phyloP scores from a whole-genome alignment of 2,888 invertebrate genomes.

The Leptarthrus brevirostris region DNA sequence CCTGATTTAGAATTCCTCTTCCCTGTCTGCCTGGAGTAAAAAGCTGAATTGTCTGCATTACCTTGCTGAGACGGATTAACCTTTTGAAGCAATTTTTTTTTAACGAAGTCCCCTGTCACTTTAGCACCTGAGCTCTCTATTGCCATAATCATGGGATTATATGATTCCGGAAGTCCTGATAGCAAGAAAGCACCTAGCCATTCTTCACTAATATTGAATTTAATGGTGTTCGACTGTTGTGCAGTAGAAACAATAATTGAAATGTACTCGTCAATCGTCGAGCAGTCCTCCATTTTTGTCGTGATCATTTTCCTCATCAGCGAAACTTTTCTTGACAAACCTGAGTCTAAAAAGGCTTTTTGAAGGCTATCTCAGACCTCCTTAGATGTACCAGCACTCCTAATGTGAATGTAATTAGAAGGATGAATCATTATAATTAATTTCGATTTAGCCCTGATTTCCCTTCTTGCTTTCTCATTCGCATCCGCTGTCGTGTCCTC shows the following conservation, averaged over 20 bases:
- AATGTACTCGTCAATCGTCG: constrained; percentile 58
- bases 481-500: neutral
- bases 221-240: constrained; percentile 57
- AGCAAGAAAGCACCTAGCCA: constrained; percentile 59
- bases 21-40: neutral
- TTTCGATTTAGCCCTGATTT: constrained; percentile 44
- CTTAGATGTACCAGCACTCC: constrained; percentile 55
- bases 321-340: constrained; percentile 58
- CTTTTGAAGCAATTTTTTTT: neutral
- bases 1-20: neutral
- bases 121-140: neutral
- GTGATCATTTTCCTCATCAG: constrained; percentile 56
- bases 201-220: constrained; percentile 54
- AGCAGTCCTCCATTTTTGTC: constrained; percentile 53
- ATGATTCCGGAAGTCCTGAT: constrained; percentile 47
- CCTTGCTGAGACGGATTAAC: neutral
- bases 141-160: constrained; percentile 1
- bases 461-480: constrained; percentile 15
- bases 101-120: neutral
- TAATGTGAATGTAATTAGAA: constrained; percentile 58
- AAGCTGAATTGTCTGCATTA: neutral
- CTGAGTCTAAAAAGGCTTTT: constrained; percentile 58
- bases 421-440: constrained; percentile 49
- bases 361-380: constrained; percentile 57
- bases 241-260: constrained; percentile 57